These are phyloP conservation scores for Calidris pygmaea DNA, from an alignment of 2,113 vertebrate species.

Conservation along the genomic window DNA sequence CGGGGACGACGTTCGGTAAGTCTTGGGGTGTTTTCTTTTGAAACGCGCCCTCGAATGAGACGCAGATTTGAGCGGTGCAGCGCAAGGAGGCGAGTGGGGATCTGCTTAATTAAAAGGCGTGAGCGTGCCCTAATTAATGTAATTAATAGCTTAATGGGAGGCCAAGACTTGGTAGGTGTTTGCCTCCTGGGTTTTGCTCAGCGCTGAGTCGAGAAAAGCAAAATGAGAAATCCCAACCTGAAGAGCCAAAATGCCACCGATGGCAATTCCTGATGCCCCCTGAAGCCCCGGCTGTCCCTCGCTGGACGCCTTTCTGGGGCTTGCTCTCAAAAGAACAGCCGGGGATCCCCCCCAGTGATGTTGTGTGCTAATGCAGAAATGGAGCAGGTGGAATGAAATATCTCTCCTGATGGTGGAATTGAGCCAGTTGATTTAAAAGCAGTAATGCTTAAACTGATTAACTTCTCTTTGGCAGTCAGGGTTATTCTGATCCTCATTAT, in stretches of 20 bases:
- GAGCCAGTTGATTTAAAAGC: conserved; percentile 31
- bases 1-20: conserved; percentile 96
- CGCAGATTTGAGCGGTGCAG: accelerated
- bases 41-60: accelerated
- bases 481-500: conserved; percentile 14
- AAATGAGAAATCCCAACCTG: neutral
- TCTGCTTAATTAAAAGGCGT: neutral
- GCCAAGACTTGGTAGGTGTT: neutral
- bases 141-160: neutral
- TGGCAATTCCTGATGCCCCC: neutral
- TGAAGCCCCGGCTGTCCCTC: neutral
- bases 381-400: neutral
- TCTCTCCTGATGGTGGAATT: neutral
- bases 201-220: neutral
- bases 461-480: neutral
- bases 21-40: neutral
- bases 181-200: conserved; percentile 10
- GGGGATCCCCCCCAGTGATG: neutral
- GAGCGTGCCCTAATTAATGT: neutral
- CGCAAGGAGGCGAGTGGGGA: neutral
- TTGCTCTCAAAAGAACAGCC: neutral
- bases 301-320: neutral
- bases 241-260: neutral
- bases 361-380: neutral
- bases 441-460: conserved; percentile 26